Evolutionary conservation across 2,113 vertebrate species (phyloP), one percentile per base, ranked within the genome.

Genomic region (Lampris incognitus): DNA sequence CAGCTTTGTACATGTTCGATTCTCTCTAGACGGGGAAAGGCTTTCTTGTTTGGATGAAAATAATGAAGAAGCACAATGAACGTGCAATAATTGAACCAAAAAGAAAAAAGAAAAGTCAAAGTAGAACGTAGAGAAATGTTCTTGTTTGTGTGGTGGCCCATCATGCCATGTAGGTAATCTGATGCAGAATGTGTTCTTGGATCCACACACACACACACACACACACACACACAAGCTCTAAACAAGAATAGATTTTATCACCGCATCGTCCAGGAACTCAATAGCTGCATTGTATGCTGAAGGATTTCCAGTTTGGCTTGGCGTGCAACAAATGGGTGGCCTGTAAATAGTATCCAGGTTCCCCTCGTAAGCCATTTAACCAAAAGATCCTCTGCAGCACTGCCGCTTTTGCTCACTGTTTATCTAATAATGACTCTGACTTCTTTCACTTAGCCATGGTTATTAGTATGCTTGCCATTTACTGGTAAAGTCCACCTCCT

Each of bases 221-320:
- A 9, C 63, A 71, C 56, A 81, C 68, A 66, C 80, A 81, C 64
- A 74, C 66, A 74, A 74, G 72, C 61, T 82, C 66, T 64, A 84
- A 87, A 85, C 83, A 78, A 87, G 80, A 86, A 87, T 78, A 88
- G 83, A 85, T 90, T 84, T 83, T 85, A 87, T 90, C 84, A 66
- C 68, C n/a, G 67, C 68, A n/a, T 62, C 48, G 52, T 83, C 79
- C 69, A 80, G 77, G 69, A 86, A 88, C 74, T 88, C 81, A 76
- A 87, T 85, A 85, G 85, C 77, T 1, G 49, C 66, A 72, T 82
- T 88, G 83, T 90, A 68, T 76, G 67, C 66, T 65, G 71, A 67
- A 69, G 74, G 84, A 84, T 82, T 85, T 84, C 65, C 24, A 44
- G 69, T 81, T 77, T 74, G 81, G 78, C 70, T 77, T 60, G 66